Evolutionary conservation across 2,797 vertebrate genomes (phyloP).

Genomic region (Tolypeutes matacus): DNA sequence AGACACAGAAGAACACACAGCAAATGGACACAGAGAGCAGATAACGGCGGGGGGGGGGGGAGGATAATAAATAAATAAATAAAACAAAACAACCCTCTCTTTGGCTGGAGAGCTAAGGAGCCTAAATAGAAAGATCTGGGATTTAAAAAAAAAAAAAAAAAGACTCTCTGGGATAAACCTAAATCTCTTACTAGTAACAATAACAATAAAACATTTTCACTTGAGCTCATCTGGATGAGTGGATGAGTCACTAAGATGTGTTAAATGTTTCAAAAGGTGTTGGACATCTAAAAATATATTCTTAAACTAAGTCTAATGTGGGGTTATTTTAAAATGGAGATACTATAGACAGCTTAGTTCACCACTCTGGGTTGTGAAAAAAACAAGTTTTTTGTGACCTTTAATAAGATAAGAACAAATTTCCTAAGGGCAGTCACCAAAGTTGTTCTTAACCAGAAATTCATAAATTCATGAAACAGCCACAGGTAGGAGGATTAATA

Average conservation of each 20-base stretch:
- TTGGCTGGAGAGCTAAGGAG: neutral
- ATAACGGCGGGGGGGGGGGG: no score
- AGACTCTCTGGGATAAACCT: neutral
- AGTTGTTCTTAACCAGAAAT: neutral
- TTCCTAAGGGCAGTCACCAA: neutral
- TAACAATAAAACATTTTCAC: neutral
- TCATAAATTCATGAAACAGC: neutral
- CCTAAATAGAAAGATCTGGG: neutral
- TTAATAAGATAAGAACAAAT: neutral
- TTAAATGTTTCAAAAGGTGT: constrained; percentile 43
- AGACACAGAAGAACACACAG: no score
- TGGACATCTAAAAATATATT: constrained; percentile 36
- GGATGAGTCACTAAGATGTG: neutral
- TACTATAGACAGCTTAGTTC: constrained; percentile 1
- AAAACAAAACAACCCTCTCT: no score
- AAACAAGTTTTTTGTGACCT: neutral
- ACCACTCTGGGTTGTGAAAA: neutral
- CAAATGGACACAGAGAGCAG: no score
- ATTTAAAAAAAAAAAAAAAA: neutral
- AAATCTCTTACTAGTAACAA: neutral
- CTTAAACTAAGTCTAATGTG: constrained; percentile 28
- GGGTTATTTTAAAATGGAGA: constrained; percentile 21
- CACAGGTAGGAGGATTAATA: neutral
- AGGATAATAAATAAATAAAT: no score
- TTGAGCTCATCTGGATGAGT: neutral